A percentile compares a stretch with the other conserved stretches of the same genome.
These are phyloP conservation scores for Sapayoa aenigma DNA, from an alignment of 2,113 vertebrate species.

Conservation along the genomic window DNA sequence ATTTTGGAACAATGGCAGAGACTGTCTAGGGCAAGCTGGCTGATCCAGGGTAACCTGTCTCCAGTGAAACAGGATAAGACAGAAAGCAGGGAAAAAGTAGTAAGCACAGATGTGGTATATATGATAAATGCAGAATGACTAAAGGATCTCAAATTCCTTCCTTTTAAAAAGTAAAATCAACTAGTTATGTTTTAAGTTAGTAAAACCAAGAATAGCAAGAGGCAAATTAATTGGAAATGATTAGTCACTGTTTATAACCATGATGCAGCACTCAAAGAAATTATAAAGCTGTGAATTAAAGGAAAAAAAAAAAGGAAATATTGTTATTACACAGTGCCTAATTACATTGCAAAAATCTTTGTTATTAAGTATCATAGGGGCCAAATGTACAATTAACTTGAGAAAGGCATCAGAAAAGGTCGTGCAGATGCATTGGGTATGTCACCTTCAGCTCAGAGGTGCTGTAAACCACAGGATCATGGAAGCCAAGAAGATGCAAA, in stretches of 20 bases:
- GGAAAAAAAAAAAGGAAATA: background rate
- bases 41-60: background rate
- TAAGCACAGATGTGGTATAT: background rate
- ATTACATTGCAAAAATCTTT: background rate
- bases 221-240: background rate
- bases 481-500: background rate
- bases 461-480: background rate
- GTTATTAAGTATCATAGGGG: background rate
- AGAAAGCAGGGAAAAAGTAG: background rate
- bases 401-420: background rate
- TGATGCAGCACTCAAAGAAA: background rate
- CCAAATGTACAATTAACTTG: background rate
- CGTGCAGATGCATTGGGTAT: background rate
- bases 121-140: background rate
- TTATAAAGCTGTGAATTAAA: background rate
- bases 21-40: background rate
- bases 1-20: background rate
- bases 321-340: background rate
- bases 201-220: background rate
- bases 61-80: background rate
- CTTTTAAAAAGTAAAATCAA: background rate
- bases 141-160: background rate
- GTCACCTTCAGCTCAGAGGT: background rate
- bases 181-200: background rate
- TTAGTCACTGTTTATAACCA: background rate